These are phyloP conservation scores for Dryobota labecula DNA, from an alignment of 2,888 invertebrate genomes.

Conservation along the genomic window DNA sequence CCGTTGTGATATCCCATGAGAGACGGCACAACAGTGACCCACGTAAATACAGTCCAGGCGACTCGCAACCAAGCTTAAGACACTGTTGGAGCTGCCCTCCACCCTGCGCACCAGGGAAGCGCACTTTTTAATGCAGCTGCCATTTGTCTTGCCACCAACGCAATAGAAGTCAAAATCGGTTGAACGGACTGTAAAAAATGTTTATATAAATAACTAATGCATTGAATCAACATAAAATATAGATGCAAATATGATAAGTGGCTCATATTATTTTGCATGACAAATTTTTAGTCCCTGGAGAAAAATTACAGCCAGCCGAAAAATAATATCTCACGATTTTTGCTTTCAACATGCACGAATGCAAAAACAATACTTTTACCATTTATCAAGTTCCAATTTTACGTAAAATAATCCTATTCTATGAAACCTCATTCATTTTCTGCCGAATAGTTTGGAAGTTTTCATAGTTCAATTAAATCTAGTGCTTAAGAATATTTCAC, in stretches of 20 bases:
- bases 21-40: too few relatives aligned
- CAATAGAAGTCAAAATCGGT: too few relatives aligned
- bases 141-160: too few relatives aligned
- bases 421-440: conserved; percentile 27
- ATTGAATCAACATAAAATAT: not conserved
- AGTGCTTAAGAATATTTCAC: too few relatives aligned
- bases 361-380: not conserved
- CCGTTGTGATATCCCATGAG: too few relatives aligned
- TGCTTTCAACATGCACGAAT: not conserved
- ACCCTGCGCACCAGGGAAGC: too few relatives aligned
- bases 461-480: conserved; percentile 5
- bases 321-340: not conserved
- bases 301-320: not conserved
- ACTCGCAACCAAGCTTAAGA: too few relatives aligned
- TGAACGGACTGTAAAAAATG: too few relatives aligned
- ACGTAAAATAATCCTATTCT: conserved; percentile 5
- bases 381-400: conserved; percentile 31
- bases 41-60: too few relatives aligned
- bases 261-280: not conserved
- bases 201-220: too few relatives aligned
- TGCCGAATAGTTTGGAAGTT: conserved; percentile 27
- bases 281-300: conserved; percentile 13
- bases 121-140: too few relatives aligned
- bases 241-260: not conserved
- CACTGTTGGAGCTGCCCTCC: too few relatives aligned